These are phyloP conservation scores for Siderastrea radians DNA, from an alignment of 92 coral and sea anemone species.

Conservation along the genomic window DNA sequence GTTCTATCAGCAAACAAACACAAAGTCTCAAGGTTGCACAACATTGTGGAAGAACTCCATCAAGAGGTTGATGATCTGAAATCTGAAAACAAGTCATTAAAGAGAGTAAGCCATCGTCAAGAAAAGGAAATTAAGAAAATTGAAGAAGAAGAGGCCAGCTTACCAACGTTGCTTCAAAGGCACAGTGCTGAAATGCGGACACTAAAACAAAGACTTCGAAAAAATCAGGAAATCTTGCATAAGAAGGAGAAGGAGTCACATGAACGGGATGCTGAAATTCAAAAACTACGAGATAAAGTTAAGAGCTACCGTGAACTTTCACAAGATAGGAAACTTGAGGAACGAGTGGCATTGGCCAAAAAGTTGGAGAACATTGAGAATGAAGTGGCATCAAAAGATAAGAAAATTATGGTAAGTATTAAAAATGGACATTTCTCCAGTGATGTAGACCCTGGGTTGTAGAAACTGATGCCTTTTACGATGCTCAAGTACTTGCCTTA, in stretches of 20 bases:
- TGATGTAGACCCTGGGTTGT: too few relatives aligned
- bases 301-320: constrained; percentile 78
- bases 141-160: constrained; percentile 83
- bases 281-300: constrained; percentile 81
- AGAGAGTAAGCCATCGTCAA: constrained; percentile 82
- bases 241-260: constrained; percentile 85
- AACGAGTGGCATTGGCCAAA: constrained; percentile 84
- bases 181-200: constrained; percentile 95
- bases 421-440: too few relatives aligned
- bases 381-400: constrained; percentile 75
- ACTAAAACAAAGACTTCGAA: constrained; percentile 76
- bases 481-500: too few relatives aligned
- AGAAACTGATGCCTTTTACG: too few relatives aligned
- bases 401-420: constrained; percentile 80
- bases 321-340: constrained; percentile 77
- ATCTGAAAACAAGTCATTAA: constrained; percentile 86
- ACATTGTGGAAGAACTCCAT: constrained; percentile 87
- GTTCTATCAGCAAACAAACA: constrained; percentile 93
- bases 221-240: constrained; percentile 73
- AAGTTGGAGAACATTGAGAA: constrained; percentile 74
- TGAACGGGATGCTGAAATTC: constrained; percentile 79
- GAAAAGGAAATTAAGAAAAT: constrained; percentile 86
- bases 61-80: constrained; percentile 81
- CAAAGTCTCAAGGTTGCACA: constrained; percentile 87
- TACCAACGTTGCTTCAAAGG: constrained; percentile 84